Base-by-base conservation (phyloP, 2,797 vertebrate genomes). In the Sebastes oblongus region DNA sequence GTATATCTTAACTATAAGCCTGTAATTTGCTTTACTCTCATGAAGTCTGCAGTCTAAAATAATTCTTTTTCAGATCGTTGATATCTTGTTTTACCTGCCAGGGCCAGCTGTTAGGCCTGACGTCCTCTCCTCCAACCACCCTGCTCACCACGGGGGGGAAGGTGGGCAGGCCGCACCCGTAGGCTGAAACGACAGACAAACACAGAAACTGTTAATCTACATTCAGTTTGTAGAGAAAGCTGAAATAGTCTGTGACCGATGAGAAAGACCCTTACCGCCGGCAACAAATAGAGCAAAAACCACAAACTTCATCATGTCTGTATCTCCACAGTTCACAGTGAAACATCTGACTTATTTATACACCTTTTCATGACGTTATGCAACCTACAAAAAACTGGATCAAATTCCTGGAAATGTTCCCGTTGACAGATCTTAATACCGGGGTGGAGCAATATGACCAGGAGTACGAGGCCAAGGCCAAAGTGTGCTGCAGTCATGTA, bases 71-170 rank as follows among this genome's bases (percentile, higher is more conserved):
- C n/a, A 46, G 12, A 69, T 54, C 22, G 25, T 2, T 10, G 24
- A 8, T 27, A 2, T 60, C 9, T 61, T 16, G 34, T 36, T 72
- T 80, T 86, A 95, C 95, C 95, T 96, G 96, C 95, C 95, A 96
- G 39, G 95, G 95, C 95, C 95, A 96, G 88, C 95, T 96, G 91
- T 96, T 27, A 42, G 95, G 87, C 34, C 77, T 88, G 55, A 80
- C 95, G 71, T 96, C 94, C 55, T 90, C 89, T 84, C 96, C 95
- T 58, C 95, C 95, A 39, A 96, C 94, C 85, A 96, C 95, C 80
- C 93, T 89, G 75, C 50, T 81, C 54, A 92, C 12, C 66, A 87
- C 42, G 12, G 95, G 95, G 24, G 88, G 25, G 81, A 88, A 89
- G 42, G 93, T 85, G 82, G 95, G 95, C 71, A 75, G 12, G n/a